phyloP scores from a whole-genome alignment of 37 sponge, comb jelly and placozoan species.

The Dysidea cf. avara region DNA sequence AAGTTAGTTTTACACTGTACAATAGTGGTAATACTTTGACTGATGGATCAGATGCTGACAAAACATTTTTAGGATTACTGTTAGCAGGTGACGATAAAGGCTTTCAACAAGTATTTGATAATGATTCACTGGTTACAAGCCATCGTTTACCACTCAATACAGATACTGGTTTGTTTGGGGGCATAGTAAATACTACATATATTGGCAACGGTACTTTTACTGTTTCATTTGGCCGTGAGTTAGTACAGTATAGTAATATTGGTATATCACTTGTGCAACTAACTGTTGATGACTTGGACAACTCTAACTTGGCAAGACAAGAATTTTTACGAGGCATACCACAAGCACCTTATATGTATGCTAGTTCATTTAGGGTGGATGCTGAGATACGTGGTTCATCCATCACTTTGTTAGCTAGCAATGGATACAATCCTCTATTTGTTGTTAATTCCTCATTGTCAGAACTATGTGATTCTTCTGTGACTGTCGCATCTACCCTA shows the following conservation, averaged over 20 bases:
- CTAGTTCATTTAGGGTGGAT: slow-evolving; percentile 14
- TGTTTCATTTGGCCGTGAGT: slow-evolving; percentile 13
- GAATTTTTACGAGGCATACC: slow-evolving; percentile 32
- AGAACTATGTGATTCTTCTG: no score
- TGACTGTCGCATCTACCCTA: no score
- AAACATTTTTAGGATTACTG: slow-evolving; percentile 43
- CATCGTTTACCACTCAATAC: slow-evolving; percentile 6
- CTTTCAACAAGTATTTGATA: slow-evolving; percentile 57
- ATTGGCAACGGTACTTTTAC: slow-evolving; percentile 46
- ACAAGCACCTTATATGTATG: slow-evolving; percentile 20
- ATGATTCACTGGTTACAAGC: slow-evolving; percentile 26
- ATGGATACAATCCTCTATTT: slow-evolving; percentile 63
- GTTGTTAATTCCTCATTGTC: slow-evolving; percentile 14
- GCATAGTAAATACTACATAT: slow-evolving; percentile 46
- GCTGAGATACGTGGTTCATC: slow-evolving; percentile 1
- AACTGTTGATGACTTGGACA: slow-evolving; percentile 32
- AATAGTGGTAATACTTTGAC: neutral
- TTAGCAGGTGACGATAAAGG: slow-evolving; percentile 32
- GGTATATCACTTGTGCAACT: slow-evolving; percentile 72
- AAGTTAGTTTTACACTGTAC: slow-evolving; percentile 25
- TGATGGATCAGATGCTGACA: slow-evolving; percentile 6
- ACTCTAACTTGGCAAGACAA: slow-evolving; percentile 25
- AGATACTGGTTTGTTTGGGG: slow-evolving; percentile 38
- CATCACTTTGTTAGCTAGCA: slow-evolving; percentile 12
- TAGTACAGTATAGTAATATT: slow-evolving; percentile 20